Evolutionary conservation across 2,888 invertebrate species (phyloP).

Genomic region (Scaptomyza reducta): DNA sequence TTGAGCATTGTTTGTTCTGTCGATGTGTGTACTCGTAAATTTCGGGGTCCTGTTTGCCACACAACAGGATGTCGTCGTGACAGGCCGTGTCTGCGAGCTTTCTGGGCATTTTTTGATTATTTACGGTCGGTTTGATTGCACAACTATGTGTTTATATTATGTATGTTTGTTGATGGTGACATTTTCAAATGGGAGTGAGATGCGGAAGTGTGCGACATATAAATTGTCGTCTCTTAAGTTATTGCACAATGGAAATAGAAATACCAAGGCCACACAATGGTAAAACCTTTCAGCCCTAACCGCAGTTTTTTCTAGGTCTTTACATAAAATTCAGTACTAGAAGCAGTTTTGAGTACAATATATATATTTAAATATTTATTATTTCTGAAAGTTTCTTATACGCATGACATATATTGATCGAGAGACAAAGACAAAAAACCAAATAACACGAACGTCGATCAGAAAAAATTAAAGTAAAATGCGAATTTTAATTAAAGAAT

Average conservation of each 20-base stretch:
- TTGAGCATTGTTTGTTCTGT: constrained; percentile 14
- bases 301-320: too few species aligned
- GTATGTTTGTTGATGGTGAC: constrained; percentile 34
- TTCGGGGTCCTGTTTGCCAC: constrained; percentile 20
- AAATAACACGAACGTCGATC: too few species aligned
- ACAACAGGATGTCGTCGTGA: constrained; percentile 28
- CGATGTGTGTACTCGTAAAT: constrained; percentile 44
- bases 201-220: constrained; percentile 12
- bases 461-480: too few species aligned
- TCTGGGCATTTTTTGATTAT: constrained; percentile 29
- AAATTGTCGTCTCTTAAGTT: constrained; percentile 15
- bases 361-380: too few species aligned
- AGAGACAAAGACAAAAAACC: too few species aligned
- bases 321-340: too few species aligned
- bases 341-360: too few species aligned
- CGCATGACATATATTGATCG: too few species aligned
- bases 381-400: too few species aligned
- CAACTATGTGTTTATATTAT: constrained; percentile 54
- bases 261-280: constrained; percentile 25
- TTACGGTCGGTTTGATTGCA: constrained; percentile 69
- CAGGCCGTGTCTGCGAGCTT: constrained; percentile 31
- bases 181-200: constrained; percentile 54
- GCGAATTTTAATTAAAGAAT: neutral
- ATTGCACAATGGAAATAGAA: constrained; percentile 27
- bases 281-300: neutral